Evolutionary conservation across 2,797 vertebrate genomes (phyloP), one percentile per base, ranked within the genome.

Genomic region (Myripristis murdjan): DNA sequence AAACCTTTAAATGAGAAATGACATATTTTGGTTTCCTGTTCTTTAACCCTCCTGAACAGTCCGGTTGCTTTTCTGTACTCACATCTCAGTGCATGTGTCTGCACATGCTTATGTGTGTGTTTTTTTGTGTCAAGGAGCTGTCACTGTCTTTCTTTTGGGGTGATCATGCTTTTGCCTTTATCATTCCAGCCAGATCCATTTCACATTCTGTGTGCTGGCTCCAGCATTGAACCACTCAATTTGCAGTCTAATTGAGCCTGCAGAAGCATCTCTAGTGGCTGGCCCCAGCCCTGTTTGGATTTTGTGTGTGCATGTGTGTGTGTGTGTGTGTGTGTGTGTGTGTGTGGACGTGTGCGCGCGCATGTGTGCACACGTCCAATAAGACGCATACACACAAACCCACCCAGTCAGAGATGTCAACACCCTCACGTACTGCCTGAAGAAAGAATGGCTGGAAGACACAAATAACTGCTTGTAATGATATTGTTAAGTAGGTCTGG

Each of bases 171-270:
- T 22, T 73, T 43, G 70, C 70, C 70, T 81, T 87, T 69, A 90
- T 87, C 83, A 83, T 51, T 74, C 70, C 74, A 44, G 69, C 68
- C 83, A 81, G 76, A 89, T 91, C 86, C 75, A 78, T 89, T 92
- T 83, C 82, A 87, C 84, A 81, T 89, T 86, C 79, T 63, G 75
- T 83, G 80, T 89, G 57, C 77, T 88, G 85, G 86, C 89, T 85
- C 78, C 84, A 81, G 78, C 75, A 68, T 77, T 77, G 63, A 87
- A 83, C 78, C 73, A 82, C 89, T 90, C 89, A 85, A 92, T 92
- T 92, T 91, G 83, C 85, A 87, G 88, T 85, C 78, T 91, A 91
- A 92, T 90, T 91, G 90, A 92, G 89, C 86, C 72, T 90, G 79
- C 68, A 83, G 68, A 85, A 64, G 73, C 64, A 66, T 90, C 89